Evolutionary conservation across 2,888 invertebrate genomes (phyloP).

Genomic region (Drosophila robusta): DNA sequence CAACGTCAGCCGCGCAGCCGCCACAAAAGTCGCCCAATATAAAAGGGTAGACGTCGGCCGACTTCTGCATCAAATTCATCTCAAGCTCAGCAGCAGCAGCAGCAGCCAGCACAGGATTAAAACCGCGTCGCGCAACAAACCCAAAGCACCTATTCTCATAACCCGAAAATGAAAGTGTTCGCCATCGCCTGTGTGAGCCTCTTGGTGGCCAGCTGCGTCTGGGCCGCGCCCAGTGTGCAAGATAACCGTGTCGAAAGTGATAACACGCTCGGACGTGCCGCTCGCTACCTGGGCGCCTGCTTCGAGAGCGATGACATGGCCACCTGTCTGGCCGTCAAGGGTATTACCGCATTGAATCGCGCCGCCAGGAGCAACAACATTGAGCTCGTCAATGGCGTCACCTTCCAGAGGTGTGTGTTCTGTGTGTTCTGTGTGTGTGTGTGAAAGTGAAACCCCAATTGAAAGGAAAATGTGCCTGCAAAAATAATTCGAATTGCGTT

Average conservation of each 20-base stretch:
- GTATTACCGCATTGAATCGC: slow-evolving; percentile 86
- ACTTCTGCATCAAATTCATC: slow-evolving; percentile 85
- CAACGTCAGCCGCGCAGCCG: slow-evolving; percentile 49
- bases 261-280: slow-evolving; percentile 82
- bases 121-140: slow-evolving; percentile 48
- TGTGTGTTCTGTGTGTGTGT: slow-evolving; percentile 29
- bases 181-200: slow-evolving; percentile 75
- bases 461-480: slow-evolving; percentile 12
- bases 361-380: slow-evolving; percentile 87
- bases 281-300: slow-evolving; percentile 84
- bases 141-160: slow-evolving; percentile 5
- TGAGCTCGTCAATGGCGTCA: slow-evolving; percentile 87
- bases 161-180: slow-evolving; percentile 83
- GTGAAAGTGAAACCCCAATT: slow-evolving; percentile 18
- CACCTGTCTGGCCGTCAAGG: slow-evolving; percentile 87
- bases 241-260: slow-evolving; percentile 85
- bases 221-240: slow-evolving; percentile 83
- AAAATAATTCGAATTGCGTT: not conserved
- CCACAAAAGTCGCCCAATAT: slow-evolving; percentile 78
- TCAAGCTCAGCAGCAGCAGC: slow-evolving; percentile 75
- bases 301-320: slow-evolving; percentile 85
- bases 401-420: slow-evolving; percentile 86
- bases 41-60: slow-evolving; percentile 83
- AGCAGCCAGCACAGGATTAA: slow-evolving; percentile 60
- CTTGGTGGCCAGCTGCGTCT: slow-evolving; percentile 75